Base-by-base conservation (phyloP, 2,113 vertebrate species). In the Calidris pugnax region DNA sequence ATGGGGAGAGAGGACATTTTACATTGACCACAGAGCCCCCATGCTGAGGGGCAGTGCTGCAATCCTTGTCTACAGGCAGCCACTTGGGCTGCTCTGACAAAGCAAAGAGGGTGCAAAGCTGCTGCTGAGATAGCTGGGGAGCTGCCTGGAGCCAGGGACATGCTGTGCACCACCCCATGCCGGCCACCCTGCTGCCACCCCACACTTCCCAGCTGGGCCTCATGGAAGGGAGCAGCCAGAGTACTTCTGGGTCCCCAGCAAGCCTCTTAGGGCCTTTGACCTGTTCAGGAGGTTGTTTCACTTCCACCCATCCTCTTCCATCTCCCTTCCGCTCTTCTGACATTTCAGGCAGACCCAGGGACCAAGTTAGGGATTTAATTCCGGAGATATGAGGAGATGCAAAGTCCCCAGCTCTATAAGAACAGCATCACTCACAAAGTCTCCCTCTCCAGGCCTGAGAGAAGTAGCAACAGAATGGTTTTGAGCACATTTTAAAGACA, bases 31-130 rank as follows among this genome's bases (percentile, higher is more conserved):
- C 57, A 67, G 47, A 45, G 55, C 9, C 7, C 47, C 28, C 14
- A 0, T 11, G 12, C 0, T 24, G 23, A 43, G 7, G 7, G 14
- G 5, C 3, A 14, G 32, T 32, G 39, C 39, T 0, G 1, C 73
- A 85, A 45, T 77, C 77, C 32, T 33, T 51, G 32, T n/a, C 59
- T 53, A 5, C 23, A 14, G 39, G 35, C 62, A 48, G 51, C 30
- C 59, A 27, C 72, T 12, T 56, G 47, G 55, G n/a, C 84, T 63
- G 51, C 74, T 85, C 48, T 50, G 3, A 41, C 45, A 59, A 48
- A 90, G 75, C 45, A 79, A 72, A 73, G 43, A 60, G 57, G 39
- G 37, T 63, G 33, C 27, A 85, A 17, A 90, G 69, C 43, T 85
- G 71, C 78, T 39, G 69, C 60, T 75, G 81, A 63, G 64, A 4